A percentile compares a stretch with the other conserved stretches of the same genome.
Evolutionary conservation across 1,140 invertebrate species (phyloP).

Genomic region (Drosophila miranda): DNA sequence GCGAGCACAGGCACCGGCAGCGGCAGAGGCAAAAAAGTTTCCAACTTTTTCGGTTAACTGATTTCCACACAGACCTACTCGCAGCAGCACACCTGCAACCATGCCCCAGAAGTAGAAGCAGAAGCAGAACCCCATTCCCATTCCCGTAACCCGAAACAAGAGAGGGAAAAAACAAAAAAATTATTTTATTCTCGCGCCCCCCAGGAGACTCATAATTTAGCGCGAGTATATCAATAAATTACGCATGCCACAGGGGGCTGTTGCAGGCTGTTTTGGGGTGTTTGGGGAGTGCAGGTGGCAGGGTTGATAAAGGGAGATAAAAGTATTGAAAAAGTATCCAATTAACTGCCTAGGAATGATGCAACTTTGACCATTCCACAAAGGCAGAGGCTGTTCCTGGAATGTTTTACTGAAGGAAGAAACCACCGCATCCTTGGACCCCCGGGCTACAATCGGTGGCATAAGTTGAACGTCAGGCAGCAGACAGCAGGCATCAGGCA

Average conservation of each 20-base stretch:
- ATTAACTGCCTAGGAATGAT: slow-evolving; percentile 53
- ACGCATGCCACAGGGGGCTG: slow-evolving; percentile 59
- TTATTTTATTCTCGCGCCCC: slow-evolving; percentile 42
- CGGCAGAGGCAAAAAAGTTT: slow-evolving; percentile 57
- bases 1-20: slow-evolving; percentile 19
- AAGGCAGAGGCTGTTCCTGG: no score
- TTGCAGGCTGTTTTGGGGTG: slow-evolving; percentile 1
- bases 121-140: no score
- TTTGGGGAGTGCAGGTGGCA: no score
- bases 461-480: slow-evolving; percentile 44
- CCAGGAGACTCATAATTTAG: slow-evolving; percentile 79
- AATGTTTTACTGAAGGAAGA: no score
- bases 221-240: slow-evolving; percentile 78
- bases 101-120: no score
- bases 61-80: slow-evolving; percentile 66
- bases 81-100: slow-evolving; percentile 58
- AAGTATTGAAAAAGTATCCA: slow-evolving; percentile 49
- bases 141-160: slow-evolving; percentile 4
- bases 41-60: slow-evolving; percentile 79
- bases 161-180: slow-evolving; percentile 17
- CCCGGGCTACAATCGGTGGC: not conserved
- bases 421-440: slow-evolving; percentile 2
- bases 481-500: no score
- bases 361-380: slow-evolving; percentile 31
- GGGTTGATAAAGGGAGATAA: slow-evolving; percentile 42